Evolutionary conservation across 2,113 vertebrate genomes (phyloP), one percentile per base, ranked within the genome.

Genomic region (Hystrix cristata): DNA sequence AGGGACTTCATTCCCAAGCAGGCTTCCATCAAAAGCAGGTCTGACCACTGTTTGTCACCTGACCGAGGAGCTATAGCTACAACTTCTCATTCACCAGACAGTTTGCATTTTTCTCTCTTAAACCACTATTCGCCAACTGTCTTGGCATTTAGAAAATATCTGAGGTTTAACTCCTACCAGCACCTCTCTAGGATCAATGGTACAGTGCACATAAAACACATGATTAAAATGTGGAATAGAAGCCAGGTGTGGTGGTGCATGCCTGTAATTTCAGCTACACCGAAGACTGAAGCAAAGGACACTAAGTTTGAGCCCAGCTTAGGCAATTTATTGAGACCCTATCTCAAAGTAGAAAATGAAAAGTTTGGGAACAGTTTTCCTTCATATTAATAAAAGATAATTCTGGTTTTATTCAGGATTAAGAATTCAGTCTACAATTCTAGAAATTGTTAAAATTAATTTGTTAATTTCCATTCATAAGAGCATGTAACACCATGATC

Each of bases 401-500:
- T 95, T 82, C 67, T 83, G 67, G 5, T 64, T 71, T 72, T 51
- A 79, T 83, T 93, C 89, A 90, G 9, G 46, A 90, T 43, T 87
- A 83, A 84, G 48, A 92, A 23, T 9, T 76, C 62, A 71, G 10
- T 71, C 4, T 67, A 25, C 14, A 86, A 76, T 15, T 81, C 51
- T 60, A 55, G 18, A 94, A 95, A 91, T 15, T 57, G 5, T 65
- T 87, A 64, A 88, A 91, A 53, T 65, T 65, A 23, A 94, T 95
- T 46, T 90, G 51, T 57, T 89, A 94, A 74, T 34, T 29, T 89
- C 59, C 59, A 76, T 57, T 90, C 31, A 69, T 59, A 89, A 96
- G 60, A n/a, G 27, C 72, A 94, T n/a, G 15, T n/a, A 95, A 89
- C 46, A 67, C 83, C 14, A 88, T 1, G 84, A 16, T 19, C 48